These are phyloP conservation scores for Rhea americana DNA, from an alignment of 2,113 vertebrate genomes.

Conservation along the genomic window DNA sequence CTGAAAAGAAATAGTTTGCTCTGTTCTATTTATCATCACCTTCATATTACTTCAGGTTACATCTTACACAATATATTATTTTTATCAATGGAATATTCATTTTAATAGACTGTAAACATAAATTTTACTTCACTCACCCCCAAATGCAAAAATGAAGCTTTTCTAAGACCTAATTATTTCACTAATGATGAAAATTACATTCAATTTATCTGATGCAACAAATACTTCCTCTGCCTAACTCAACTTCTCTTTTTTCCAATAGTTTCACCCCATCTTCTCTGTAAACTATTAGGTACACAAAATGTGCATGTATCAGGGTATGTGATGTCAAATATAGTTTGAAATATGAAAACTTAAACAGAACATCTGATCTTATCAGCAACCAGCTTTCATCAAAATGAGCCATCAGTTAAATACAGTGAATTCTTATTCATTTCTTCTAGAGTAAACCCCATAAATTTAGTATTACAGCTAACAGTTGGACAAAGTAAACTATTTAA, in stretches of 20 bases:
- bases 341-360: slow-evolving; percentile 13
- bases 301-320: background rate
- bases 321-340: background rate
- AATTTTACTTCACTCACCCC: background rate
- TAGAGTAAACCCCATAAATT: background rate
- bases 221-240: slow-evolving; percentile 9
- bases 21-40: background rate
- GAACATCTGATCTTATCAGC: background rate
- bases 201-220: slow-evolving; percentile 17
- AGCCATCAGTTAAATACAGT: background rate
- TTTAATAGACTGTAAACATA: background rate
- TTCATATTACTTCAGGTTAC: background rate
- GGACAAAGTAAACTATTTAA: background rate
- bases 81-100: background rate
- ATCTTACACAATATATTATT: background rate
- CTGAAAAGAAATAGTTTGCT: background rate
- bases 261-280: slow-evolving; percentile 38
- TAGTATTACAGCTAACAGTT: background rate
- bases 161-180: background rate
- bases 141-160: background rate
- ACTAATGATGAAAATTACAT: background rate
- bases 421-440: background rate
- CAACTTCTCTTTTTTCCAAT: slow-evolving; percentile 12
- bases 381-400: fast-evolving
- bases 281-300: slow-evolving; percentile 18